Evolutionary conservation across 2,888 invertebrate species (phyloP).

Genomic region (Teleiodes luculella): DNA sequence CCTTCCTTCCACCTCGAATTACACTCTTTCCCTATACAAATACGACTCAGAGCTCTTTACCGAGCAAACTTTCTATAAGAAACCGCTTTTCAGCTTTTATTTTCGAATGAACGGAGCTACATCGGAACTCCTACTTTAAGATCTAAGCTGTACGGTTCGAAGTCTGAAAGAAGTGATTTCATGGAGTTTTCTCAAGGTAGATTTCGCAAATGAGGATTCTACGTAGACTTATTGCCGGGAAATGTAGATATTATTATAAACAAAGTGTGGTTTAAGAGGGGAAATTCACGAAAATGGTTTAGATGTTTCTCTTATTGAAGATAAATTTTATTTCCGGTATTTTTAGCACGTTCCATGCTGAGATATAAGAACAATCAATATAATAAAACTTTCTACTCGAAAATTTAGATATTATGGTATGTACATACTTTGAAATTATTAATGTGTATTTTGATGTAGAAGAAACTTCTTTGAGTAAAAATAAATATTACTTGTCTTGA

Average conservation of each 20-base stretch:
- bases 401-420: too few species aligned
- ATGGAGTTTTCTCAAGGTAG: slow-evolving; percentile 2
- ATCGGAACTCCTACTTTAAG: slow-evolving; percentile 24
- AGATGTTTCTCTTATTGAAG: slow-evolving; percentile 4
- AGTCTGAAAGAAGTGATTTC: neutral
- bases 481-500: too few species aligned
- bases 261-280: slow-evolving; percentile 34
- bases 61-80: slow-evolving; percentile 2
- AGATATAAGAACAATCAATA: neutral
- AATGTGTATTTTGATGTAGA: too few species aligned
- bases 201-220: slow-evolving; percentile 18
- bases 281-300: neutral
- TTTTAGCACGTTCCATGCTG: neutral
- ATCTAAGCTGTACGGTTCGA: slow-evolving; percentile 16
- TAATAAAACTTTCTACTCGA: too few species aligned
- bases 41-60: neutral
- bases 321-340: neutral
- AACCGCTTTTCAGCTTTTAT: slow-evolving; percentile 22
- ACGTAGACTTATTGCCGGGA: slow-evolving; percentile 32
- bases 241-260: slow-evolving; percentile 46
- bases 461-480: too few species aligned
- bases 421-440: too few species aligned
- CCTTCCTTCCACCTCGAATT: slow-evolving; percentile 22
- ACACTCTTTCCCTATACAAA: slow-evolving; percentile 25
- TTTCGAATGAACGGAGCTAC: slow-evolving; percentile 22